phyloP scores from a whole-genome alignment of 2,113 vertebrate genomes.

The Candoia aspera region DNA sequence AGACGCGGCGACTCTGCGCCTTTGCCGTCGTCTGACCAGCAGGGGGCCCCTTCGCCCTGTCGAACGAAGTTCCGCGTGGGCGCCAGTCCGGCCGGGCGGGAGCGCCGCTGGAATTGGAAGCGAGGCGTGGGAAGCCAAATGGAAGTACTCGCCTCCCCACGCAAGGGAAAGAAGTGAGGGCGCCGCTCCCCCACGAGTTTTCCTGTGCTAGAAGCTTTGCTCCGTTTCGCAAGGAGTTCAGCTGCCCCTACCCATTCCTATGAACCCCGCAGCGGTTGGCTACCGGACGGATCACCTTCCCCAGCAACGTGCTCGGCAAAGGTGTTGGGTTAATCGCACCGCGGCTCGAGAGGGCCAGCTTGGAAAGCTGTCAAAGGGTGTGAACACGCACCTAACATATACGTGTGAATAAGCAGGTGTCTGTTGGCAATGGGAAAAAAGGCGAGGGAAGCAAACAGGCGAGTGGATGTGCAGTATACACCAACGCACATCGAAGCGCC shows the following conservation, averaged over 20 bases:
- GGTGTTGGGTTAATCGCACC: neutral
- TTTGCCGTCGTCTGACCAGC: constrained; percentile 51
- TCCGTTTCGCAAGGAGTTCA: neutral
- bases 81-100: neutral
- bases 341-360: neutral
- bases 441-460: neutral
- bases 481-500: neutral
- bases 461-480: neutral
- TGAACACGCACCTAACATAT: neutral
- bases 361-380: neutral
- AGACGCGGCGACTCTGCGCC: neutral
- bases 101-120: neutral
- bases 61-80: neutral
- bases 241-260: neutral
- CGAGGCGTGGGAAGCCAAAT: neutral
- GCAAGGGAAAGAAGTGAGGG: neutral
- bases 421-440: neutral
- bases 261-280: neutral
- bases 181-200: neutral
- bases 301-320: neutral
- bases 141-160: neutral
- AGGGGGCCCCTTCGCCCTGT: constrained; percentile 72
- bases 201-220: neutral
- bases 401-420: neutral
- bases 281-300: neutral